A percentile compares a stretch with the other conserved stretches of the same genome.
phyloP scores from a whole-genome alignment of 2,797 vertebrate genomes.

The Loris lydekkerianus region DNA sequence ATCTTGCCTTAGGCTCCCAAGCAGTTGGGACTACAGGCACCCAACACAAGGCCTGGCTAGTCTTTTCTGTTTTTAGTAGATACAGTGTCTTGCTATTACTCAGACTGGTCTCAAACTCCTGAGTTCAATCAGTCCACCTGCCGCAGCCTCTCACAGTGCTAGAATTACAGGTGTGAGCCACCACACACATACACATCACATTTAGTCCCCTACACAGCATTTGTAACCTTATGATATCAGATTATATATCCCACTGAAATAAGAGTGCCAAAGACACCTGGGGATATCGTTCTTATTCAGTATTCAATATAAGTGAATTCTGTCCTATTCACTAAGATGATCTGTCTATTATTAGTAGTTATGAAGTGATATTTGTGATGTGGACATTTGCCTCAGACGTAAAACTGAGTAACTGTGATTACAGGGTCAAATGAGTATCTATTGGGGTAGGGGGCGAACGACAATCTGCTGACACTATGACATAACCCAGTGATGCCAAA shows the following conservation, averaged over 20 bases:
- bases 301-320: neutral
- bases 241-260: neutral
- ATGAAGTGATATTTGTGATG: neutral
- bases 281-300: too few relatives aligned
- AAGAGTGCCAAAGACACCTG: neutral
- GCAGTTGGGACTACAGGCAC: too few relatives aligned
- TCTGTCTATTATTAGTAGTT: neutral
- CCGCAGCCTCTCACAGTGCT: too few relatives aligned
- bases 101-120: too few relatives aligned
- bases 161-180: too few relatives aligned
- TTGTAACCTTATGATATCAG: neutral
- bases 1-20: too few relatives aligned
- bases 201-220: neutral
- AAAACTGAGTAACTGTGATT: neutral
- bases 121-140: too few relatives aligned
- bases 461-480: neutral
- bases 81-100: too few relatives aligned
- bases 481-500: neutral
- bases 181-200: too few relatives aligned
- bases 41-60: too few relatives aligned
- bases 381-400: constrained; percentile 17
- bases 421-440: neutral
- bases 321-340: constrained; percentile 33
- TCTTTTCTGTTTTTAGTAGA: too few relatives aligned
- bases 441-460: neutral